These are phyloP conservation scores for Arnoldichthys spilopterus DNA, from an alignment of 2,797 vertebrate genomes.

Conservation along the genomic window DNA sequence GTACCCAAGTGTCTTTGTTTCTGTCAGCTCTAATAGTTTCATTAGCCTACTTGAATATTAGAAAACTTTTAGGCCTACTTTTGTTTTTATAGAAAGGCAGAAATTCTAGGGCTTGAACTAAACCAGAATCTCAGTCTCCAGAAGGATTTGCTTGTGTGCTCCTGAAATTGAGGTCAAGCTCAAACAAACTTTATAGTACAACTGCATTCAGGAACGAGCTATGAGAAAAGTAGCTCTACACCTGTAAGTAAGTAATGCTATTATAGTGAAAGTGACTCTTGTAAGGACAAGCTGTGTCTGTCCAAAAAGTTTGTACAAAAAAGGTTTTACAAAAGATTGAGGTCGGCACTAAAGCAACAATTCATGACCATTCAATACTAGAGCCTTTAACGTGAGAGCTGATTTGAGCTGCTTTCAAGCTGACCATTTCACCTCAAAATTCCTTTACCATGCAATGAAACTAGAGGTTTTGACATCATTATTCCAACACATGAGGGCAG, in stretches of 20 bases:
- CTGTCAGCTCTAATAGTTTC: background rate
- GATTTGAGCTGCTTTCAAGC: background rate
- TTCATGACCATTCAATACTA: background rate
- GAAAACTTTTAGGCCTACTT: background rate
- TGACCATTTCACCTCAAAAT: background rate
- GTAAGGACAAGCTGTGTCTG: background rate
- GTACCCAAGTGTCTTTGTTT: slow-evolving; percentile 30
- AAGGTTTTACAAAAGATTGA: background rate
- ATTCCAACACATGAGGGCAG: background rate
- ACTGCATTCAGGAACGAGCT: background rate
- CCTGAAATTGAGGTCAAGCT: background rate
- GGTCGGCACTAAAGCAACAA: background rate
- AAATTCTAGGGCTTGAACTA: too few relatives aligned
- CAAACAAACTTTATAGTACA: background rate
- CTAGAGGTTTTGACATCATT: slow-evolving; percentile 2
- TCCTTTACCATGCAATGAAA: background rate
- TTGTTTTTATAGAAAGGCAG: background rate
- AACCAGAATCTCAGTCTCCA: background rate
- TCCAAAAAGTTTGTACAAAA: background rate
- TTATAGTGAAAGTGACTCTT: background rate
- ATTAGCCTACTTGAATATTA: background rate
- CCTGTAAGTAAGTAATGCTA: too few relatives aligned
- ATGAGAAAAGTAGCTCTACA: too few relatives aligned
- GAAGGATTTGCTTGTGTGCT: background rate
- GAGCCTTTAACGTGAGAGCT: background rate